Percentiles rank a stretch among this genome's conserved stretches.
These are phyloP conservation scores for Chironomus tepperi DNA, from an alignment of 1,140 invertebrate genomes.

Conservation along the genomic window DNA sequence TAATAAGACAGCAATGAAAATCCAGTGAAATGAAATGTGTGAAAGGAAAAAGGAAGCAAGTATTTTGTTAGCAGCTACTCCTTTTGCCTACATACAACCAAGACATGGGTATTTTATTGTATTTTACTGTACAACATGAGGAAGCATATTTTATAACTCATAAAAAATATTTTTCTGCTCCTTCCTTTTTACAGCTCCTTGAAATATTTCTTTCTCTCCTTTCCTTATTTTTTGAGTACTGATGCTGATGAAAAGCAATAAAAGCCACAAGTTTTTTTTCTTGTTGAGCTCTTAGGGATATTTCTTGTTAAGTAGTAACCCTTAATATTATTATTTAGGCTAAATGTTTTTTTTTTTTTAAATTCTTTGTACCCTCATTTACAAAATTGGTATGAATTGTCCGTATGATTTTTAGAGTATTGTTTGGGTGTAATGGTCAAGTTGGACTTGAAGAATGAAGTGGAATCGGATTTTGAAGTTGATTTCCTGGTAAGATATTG, in stretches of 20 bases:
- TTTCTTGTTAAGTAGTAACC: too few species aligned
- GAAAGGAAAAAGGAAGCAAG: neutral
- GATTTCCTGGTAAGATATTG: too few species aligned
- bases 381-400: too few species aligned
- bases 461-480: too few species aligned
- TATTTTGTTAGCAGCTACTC: neutral
- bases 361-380: too few species aligned
- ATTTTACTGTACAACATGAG: neutral
- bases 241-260: neutral
- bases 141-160: constrained; percentile 11
- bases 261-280: constrained; percentile 6
- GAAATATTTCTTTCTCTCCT: neutral
- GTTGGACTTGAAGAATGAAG: too few species aligned
- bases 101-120: neutral
- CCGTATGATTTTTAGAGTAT: too few species aligned
- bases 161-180: neutral
- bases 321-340: too few species aligned
- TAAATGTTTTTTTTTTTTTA: too few species aligned
- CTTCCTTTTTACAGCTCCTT: neutral
- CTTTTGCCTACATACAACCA: neutral
- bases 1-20: neutral
- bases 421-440: too few species aligned
- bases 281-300: neutral
- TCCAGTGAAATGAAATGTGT: neutral
- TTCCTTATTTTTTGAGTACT: neutral